Conservation (phyloP, 2,113 vertebrate species). For the Mus spicilegus region DNA sequence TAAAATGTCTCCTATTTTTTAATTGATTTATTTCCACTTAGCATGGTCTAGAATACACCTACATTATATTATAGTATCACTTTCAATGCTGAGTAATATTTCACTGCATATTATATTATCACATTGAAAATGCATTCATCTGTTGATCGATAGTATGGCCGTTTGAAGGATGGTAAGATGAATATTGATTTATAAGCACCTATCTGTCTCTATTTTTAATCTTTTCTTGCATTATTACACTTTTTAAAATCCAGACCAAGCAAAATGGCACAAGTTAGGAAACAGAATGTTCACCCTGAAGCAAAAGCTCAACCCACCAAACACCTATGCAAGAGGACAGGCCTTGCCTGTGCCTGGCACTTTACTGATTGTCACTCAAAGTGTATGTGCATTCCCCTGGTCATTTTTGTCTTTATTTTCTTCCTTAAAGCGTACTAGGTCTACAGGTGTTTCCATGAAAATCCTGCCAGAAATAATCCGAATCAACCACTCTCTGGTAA, state of each 20-base stretch:
- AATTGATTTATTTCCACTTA: neutral
- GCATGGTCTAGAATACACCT: neutral
- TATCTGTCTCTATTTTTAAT: conserved; percentile 1
- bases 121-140: neutral
- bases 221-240: neutral
- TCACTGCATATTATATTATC: neutral
- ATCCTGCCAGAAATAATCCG: conserved; percentile 76
- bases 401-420: conserved; percentile 17
- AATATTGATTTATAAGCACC: neutral
- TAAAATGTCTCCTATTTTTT: conserved; percentile 2
- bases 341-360: no score
- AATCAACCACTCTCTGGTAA: conserved; percentile 22
- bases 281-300: neutral
- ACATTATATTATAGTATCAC: neutral
- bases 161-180: neutral
- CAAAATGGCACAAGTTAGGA: neutral
- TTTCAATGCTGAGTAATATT: conserved; percentile 5
- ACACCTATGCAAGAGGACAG: neutral
- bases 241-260: neutral
- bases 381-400: neutral
- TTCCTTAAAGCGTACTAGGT: conserved; percentile 54
- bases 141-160: neutral
- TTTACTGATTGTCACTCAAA: neutral
- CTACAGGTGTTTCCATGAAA: conserved; percentile 47
- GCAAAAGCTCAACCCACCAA: neutral